These are phyloP conservation scores for Panthera uncia DNA, from an alignment of 2,113 vertebrate genomes.

Conservation along the genomic window DNA sequence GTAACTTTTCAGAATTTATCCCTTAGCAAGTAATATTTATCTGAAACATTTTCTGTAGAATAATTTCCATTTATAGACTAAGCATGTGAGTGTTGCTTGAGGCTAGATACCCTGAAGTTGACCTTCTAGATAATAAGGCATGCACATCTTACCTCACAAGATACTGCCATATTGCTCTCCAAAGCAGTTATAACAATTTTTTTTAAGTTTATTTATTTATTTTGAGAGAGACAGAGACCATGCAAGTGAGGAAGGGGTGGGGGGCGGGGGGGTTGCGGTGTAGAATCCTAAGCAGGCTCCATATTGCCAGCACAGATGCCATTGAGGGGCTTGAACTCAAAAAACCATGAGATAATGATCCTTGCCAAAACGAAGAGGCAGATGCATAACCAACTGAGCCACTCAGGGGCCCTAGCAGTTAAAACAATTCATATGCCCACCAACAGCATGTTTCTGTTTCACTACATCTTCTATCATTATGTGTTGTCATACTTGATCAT, in stretches of 20 bases:
- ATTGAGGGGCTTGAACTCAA: too few relatives aligned
- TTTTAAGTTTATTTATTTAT: too few relatives aligned
- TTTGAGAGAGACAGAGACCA: too few relatives aligned
- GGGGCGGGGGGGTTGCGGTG: too few relatives aligned
- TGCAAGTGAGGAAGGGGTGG: too few relatives aligned
- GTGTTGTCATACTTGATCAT: neutral
- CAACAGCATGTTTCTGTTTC: neutral
- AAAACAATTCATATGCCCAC: neutral
- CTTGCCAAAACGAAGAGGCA: too few relatives aligned
- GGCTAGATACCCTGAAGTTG: neutral
- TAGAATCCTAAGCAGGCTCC: too few relatives aligned
- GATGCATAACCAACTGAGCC: too few relatives aligned
- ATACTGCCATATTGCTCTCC: neutral
- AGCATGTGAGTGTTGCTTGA: neutral
- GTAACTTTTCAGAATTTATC: slow-evolving; percentile 25
- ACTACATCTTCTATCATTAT: neutral
- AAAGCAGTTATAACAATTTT: neutral
- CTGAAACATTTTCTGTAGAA: neutral
- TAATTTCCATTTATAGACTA: neutral
- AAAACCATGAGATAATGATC: too few relatives aligned
- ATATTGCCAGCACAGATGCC: too few relatives aligned
- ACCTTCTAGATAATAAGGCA: neutral
- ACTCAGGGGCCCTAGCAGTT: neutral
- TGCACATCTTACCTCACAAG: neutral
- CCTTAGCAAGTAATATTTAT: neutral